phyloP scores from a whole-genome alignment of 1,140 invertebrate genomes.

The Drosophila oshimai region DNA sequence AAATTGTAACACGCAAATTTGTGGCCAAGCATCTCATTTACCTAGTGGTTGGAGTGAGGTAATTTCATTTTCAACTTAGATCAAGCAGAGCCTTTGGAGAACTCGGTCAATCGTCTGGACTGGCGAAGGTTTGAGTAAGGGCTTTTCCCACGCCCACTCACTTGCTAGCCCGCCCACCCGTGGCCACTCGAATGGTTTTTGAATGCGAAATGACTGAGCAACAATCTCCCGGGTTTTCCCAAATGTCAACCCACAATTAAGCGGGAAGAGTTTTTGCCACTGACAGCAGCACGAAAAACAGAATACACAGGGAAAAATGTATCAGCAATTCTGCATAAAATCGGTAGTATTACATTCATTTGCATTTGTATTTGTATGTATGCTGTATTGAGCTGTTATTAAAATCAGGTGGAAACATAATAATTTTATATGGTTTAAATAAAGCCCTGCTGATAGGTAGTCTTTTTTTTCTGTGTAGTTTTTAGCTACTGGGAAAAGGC shows the following conservation, averaged over 20 bases:
- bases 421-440: too few relatives aligned
- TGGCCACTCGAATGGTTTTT: conserved; percentile 45
- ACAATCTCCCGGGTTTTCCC: conserved; percentile 43
- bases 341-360: too few relatives aligned
- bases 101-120: conserved; percentile 35
- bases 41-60: background rate
- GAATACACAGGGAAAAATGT: conserved; percentile 2
- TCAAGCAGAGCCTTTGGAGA: background rate
- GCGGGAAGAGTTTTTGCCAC: conserved; percentile 20
- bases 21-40: background rate
- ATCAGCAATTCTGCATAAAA: background rate
- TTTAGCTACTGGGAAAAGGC: background rate
- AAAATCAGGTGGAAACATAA: too few relatives aligned
- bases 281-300: conserved; percentile 67
- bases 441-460: too few relatives aligned
- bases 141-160: conserved; percentile 4
- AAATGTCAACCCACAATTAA: conserved; percentile 60
- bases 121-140: too few relatives aligned
- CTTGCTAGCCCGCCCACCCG: conserved; percentile 22
- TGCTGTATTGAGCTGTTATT: too few relatives aligned
- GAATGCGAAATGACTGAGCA: conserved; percentile 58
- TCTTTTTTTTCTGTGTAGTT: background rate
- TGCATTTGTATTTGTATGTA: too few relatives aligned
- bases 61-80: background rate
- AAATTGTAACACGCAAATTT: background rate